phyloP scores from a whole-genome alignment of 2,888 invertebrate genomes.

The Beris morrisii region DNA sequence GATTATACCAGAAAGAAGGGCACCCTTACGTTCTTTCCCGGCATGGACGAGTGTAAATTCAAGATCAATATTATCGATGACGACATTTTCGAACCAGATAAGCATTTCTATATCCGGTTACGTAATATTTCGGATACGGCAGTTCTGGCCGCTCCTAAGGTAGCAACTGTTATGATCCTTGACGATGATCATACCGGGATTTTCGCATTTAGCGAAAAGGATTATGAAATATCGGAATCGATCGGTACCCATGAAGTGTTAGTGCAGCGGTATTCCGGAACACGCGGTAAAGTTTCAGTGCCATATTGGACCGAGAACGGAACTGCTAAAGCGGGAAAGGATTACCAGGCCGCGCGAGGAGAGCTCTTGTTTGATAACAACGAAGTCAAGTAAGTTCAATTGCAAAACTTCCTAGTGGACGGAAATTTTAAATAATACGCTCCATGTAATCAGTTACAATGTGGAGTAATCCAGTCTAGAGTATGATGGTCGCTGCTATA shows the following conservation, averaged over 20 bases:
- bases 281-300: conserved; percentile 87
- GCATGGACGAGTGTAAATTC: conserved; percentile 86
- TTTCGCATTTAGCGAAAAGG: conserved; percentile 86
- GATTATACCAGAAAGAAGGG: conserved; percentile 91
- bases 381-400: conserved; percentile 90
- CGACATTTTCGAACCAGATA: conserved; percentile 98
- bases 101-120: conserved; percentile 93
- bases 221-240: conserved; percentile 87
- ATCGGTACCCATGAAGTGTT: conserved; percentile 82
- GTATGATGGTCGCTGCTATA: no score
- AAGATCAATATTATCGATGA: conserved; percentile 95
- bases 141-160: conserved; percentile 77
- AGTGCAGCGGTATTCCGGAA: conserved; percentile 90
- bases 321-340: conserved; percentile 86
- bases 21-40: conserved; percentile 81
- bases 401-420: no score
- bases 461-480: no score
- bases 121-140: conserved; percentile 71
- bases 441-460: no score
- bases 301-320: conserved; percentile 92
- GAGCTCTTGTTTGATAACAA: conserved; percentile 95
- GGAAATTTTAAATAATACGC: no score
- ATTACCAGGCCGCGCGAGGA: conserved; percentile 79
- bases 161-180: conserved; percentile 96
- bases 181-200: conserved; percentile 99